These are phyloP conservation scores for Cheilosia vernalis DNA, from an alignment of 2,888 invertebrate species.

Conservation along the genomic window DNA sequence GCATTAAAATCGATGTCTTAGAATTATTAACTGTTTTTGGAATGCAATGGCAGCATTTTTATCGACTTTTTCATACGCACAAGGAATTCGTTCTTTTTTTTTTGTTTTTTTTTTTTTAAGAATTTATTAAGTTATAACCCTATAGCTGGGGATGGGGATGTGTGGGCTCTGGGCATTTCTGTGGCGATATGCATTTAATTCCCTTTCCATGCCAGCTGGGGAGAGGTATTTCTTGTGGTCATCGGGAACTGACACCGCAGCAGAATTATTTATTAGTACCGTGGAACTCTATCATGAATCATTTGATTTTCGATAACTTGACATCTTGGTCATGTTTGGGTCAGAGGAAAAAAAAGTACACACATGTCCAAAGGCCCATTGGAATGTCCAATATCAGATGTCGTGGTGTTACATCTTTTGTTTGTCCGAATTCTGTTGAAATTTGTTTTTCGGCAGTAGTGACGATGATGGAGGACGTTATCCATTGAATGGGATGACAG, in stretches of 20 bases:
- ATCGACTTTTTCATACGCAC: not conserved
- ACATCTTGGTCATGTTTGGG: constrained; percentile 61
- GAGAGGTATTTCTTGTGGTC: constrained; percentile 35
- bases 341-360: not conserved
- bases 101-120: constrained; percentile 14
- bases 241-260: constrained; percentile 42
- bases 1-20: constrained; percentile 68
- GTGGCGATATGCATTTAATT: not conserved
- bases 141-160: constrained; percentile 7
- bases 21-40: constrained; percentile 71
- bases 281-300: constrained; percentile 57
- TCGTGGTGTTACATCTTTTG: constrained; percentile 34
- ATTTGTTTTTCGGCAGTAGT: constrained; percentile 27
- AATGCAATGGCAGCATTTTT: constrained; percentile 54
- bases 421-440: constrained; percentile 23
- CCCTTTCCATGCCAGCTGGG: constrained; percentile 27
- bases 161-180: constrained; percentile 43
- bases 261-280: constrained; percentile 45
- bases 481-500: not conserved
- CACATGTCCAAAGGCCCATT: not conserved
- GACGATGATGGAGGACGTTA: constrained; percentile 20
- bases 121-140: constrained; percentile 73
- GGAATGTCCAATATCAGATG: constrained; percentile 44
- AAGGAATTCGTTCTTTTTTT: not conserved
- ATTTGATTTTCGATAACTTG: constrained; percentile 64